phyloP scores from a whole-genome alignment of 2,797 vertebrate genomes.

The Acrocephalus scirpaceus region DNA sequence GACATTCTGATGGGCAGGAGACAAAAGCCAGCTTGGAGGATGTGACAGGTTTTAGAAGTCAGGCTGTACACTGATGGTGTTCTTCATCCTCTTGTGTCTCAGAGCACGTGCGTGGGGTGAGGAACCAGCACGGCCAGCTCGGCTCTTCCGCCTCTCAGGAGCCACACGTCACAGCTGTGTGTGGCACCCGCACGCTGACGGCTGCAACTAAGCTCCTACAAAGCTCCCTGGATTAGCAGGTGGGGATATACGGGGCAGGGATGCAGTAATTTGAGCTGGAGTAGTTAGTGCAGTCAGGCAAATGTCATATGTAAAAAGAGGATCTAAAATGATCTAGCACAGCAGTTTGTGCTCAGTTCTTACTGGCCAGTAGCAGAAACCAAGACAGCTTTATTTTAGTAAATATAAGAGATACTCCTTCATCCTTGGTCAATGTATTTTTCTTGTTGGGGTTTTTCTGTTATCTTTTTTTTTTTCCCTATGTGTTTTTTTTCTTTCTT shows the following conservation, averaged over 20 bases:
- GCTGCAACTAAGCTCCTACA: constrained; percentile 37
- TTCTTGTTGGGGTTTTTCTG: neutral
- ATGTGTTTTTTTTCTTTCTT: neutral
- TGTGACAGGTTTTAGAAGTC: neutral
- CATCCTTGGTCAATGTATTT: neutral
- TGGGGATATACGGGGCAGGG: neutral
- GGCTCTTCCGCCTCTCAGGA: neutral
- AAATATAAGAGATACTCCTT: neutral
- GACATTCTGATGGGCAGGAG: neutral
- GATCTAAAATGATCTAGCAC: neutral
- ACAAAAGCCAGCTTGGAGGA: neutral
- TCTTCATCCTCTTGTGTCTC: neutral
- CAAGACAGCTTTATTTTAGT: neutral
- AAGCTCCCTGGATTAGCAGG: constrained; percentile 51
- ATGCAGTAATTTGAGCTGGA: constrained; percentile 22
- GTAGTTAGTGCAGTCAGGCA: constrained; percentile 24
- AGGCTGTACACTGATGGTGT: rapidly evolving
- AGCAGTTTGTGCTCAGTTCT: neutral
- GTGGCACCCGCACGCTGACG: neutral
- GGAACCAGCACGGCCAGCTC: neutral
- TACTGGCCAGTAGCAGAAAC: neutral
- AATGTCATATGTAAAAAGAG: constrained; percentile 56
- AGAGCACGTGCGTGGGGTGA: rapidly evolving
- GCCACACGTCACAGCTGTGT: rapidly evolving
- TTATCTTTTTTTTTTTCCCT: rapidly evolving